These are phyloP conservation scores for Alexandromys fortis DNA, from an alignment of 2,113 vertebrate species.

Conservation along the genomic window DNA sequence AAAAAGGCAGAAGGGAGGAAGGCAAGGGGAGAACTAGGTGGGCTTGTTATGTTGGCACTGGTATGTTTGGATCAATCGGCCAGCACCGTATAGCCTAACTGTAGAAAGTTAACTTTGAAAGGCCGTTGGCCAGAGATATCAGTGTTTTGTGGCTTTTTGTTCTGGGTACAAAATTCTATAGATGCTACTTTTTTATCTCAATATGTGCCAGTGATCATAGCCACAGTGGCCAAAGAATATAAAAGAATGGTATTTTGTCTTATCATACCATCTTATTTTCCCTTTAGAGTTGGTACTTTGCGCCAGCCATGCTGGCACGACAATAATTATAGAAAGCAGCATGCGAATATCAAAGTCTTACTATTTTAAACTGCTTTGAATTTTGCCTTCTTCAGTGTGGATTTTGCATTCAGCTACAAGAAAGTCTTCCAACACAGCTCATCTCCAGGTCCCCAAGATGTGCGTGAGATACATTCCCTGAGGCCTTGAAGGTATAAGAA, in stretches of 20 bases:
- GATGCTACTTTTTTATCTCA: slow-evolving; percentile 54
- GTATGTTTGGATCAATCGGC: not conserved
- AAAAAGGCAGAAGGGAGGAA: not conserved
- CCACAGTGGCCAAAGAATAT: not conserved
- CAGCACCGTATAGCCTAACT: not conserved
- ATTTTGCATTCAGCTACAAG: not conserved
- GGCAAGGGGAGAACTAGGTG: not conserved
- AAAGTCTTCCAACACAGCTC: not conserved
- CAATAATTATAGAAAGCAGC: slow-evolving; percentile 35
- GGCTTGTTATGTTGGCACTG: not conserved
- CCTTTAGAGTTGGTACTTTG: slow-evolving; percentile 42
- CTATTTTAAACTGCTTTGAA: slow-evolving; percentile 39
- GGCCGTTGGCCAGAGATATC: not conserved
- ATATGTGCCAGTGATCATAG: slow-evolving; percentile 9
- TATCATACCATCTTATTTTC: slow-evolving; percentile 42
- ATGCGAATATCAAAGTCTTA: not conserved
- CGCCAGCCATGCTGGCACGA: not conserved
- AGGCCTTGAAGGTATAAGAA: not conserved
- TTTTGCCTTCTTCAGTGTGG: slow-evolving; percentile 18
- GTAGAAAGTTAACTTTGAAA: not conserved
- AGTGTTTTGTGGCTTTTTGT: slow-evolving; percentile 49
- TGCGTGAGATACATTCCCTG: not conserved
- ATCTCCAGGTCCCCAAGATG: not conserved
- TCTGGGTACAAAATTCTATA: not conserved
- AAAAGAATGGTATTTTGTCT: slow-evolving; percentile 41